Base-by-base conservation (phyloP, 2,888 invertebrate species). In the Hyalella azteca region DNA sequence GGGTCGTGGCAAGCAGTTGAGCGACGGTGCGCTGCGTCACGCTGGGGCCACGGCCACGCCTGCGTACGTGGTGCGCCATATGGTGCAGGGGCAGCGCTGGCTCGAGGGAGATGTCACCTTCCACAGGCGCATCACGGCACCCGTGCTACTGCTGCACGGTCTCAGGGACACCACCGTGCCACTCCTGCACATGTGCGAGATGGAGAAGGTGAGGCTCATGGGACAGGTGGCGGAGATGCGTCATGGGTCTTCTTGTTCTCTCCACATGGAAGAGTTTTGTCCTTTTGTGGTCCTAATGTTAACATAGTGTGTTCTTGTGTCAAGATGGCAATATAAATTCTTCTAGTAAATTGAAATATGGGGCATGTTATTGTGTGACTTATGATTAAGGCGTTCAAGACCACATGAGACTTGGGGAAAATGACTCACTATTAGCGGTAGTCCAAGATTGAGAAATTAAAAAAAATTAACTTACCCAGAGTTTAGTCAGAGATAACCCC, bases 181-280 rank as follows among this genome's bases (percentile, higher is more conserved):
- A n/a, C 88, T 92, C 82, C 91, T 92, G 26, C 92, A 93, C 86
- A 91, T 92, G 87, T 91, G 91, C 86, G 92, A 92, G 87, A 92
- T 92, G 92, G 91, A 92, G 87, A 89, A 91, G 87, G 92, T 92
- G 86, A 87, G 78, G n/a, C n/a, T n/a, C n/a, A n/a, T n/a, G 3
- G n/a, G 29, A 3, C 32, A 22, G 32, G 73, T 73, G n/a, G 39
- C 15, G 1, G 15, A n/a, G 32, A 22, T 3, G 26, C 5, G 19
- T 19, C 15, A 39, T 66, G 19, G 0, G 13, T 26, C 41, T 73
- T 26, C 15, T 32, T 73, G n/a, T 29, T 73, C 9, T 73, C 32
- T n/a, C n/a, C n/a, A n/a, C n/a, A n/a, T n/a, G n/a, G n/a, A n/a
- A n/a, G n/a, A n/a, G n/a, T n/a, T n/a, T n/a, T n/a, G n/a, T n/a